Evolutionary conservation across 2,888 invertebrate species (phyloP).

Genomic region (Drosophila leonis): DNA sequence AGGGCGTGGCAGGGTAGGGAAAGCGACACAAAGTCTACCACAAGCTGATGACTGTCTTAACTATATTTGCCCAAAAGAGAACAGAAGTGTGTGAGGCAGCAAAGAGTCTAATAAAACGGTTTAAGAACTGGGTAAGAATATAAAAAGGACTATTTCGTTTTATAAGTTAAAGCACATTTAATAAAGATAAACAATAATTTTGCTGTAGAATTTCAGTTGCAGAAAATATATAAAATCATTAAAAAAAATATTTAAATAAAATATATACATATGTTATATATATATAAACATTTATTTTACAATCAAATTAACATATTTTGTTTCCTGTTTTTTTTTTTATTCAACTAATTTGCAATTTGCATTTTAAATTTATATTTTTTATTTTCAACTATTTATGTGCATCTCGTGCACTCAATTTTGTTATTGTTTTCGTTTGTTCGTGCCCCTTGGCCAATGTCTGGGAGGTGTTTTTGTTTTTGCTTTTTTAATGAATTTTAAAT

Average conservation of each 20-base stretch:
- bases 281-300: background rate
- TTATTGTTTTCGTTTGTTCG: slow-evolving; percentile 18
- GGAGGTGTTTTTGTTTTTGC: slow-evolving; percentile 22
- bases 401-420: slow-evolving; percentile 7
- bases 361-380: slow-evolving; percentile 24
- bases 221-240: background rate
- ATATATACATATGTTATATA: background rate
- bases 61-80: background rate
- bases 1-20: slow-evolving; percentile 5
- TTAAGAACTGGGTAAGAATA: background rate
- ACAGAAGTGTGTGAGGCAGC: background rate
- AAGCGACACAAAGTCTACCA: slow-evolving; percentile 65
- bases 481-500: slow-evolving; percentile 78
- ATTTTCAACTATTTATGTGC: slow-evolving; percentile 21
- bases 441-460: slow-evolving; percentile 51
- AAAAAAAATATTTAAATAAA: too few relatives aligned
- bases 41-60: slow-evolving; percentile 30
- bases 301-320: background rate
- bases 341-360: slow-evolving; percentile 37
- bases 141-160: background rate
- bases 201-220: too few relatives aligned
- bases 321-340: background rate
- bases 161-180: slow-evolving; percentile 1
- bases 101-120: background rate
- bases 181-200: background rate